Evolutionary conservation across 2,888 invertebrate genomes (phyloP).

Genomic region (Geotrupes spiniger): DNA sequence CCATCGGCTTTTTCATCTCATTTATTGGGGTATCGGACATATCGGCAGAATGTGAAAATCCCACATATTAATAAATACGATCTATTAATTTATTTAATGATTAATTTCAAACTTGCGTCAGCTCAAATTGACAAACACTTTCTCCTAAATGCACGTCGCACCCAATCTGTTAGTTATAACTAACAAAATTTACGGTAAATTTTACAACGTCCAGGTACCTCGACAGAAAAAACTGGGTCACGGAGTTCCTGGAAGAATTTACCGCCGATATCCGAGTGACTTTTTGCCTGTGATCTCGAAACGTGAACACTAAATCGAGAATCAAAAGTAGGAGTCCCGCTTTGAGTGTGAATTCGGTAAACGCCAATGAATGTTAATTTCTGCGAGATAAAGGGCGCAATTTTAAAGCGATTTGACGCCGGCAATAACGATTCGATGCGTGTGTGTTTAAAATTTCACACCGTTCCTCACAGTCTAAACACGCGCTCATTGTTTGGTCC

Average conservation of each 20-base stretch:
- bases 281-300: neutral
- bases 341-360: neutral
- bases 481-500: slow-evolving; percentile 24
- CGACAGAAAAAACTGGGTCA: slow-evolving; percentile 19
- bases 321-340: neutral
- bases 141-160: too few relatives aligned
- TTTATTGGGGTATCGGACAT: slow-evolving; percentile 44
- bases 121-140: too few relatives aligned
- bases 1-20: slow-evolving; percentile 47
- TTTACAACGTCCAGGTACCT: slow-evolving; percentile 18
- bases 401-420: slow-evolving; percentile 32
- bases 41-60: slow-evolving; percentile 42
- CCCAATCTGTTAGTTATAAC: too few relatives aligned
- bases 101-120: too few relatives aligned
- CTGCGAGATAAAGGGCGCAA: too few relatives aligned
- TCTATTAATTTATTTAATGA: too few relatives aligned
- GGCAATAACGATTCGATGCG: slow-evolving; percentile 33
- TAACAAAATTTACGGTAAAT: slow-evolving; percentile 15
- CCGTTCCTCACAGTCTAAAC: slow-evolving; percentile 36
- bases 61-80: too few relatives aligned
- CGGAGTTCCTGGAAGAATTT: slow-evolving; percentile 17
- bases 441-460: slow-evolving; percentile 39
- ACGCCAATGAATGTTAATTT: too few relatives aligned
- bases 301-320: neutral
- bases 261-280: slow-evolving; percentile 1